Evolutionary conservation across 2,113 vertebrate genomes (phyloP).

Genomic region (Ceyx melanurus): DNA sequence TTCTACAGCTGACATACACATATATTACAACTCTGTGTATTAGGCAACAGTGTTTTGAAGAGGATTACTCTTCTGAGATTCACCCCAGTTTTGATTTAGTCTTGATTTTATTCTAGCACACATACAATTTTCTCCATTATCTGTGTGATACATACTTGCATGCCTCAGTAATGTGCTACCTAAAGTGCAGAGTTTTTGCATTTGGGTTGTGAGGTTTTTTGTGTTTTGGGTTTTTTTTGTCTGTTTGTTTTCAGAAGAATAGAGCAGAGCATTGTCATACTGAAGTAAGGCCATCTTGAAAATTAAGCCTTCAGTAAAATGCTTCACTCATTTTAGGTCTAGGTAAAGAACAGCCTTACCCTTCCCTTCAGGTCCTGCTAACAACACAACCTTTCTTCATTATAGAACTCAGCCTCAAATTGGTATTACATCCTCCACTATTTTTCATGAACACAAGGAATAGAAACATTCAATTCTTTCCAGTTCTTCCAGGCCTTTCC

Average conservation of each 20-base stretch:
- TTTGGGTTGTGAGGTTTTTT: background rate
- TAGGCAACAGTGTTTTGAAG: background rate
- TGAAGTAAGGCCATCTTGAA: background rate
- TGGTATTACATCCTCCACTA: background rate
- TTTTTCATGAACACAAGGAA: background rate
- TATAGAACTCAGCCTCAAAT: background rate
- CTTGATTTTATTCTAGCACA: background rate
- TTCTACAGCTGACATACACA: background rate
- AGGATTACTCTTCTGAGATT: background rate
- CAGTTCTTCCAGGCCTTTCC: background rate
- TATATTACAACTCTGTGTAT: background rate
- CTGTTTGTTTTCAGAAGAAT: background rate
- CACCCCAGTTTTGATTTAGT: background rate
- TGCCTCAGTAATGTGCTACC: background rate
- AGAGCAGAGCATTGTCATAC: background rate
- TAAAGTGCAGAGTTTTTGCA: background rate
- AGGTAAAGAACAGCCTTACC: background rate
- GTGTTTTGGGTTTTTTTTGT: background rate
- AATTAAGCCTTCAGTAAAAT: background rate
- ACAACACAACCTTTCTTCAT: background rate
- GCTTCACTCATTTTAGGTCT: background rate
- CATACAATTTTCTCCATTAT: background rate
- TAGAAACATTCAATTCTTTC: background rate
- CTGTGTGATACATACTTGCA: background rate
- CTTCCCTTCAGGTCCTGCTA: background rate